Evolutionary conservation across 30 jellyfish, hydroid and myxozoan species (phyloP), one percentile per base, ranked within the genome.

Genomic region (Pseudorhiza aurosa): DNA sequence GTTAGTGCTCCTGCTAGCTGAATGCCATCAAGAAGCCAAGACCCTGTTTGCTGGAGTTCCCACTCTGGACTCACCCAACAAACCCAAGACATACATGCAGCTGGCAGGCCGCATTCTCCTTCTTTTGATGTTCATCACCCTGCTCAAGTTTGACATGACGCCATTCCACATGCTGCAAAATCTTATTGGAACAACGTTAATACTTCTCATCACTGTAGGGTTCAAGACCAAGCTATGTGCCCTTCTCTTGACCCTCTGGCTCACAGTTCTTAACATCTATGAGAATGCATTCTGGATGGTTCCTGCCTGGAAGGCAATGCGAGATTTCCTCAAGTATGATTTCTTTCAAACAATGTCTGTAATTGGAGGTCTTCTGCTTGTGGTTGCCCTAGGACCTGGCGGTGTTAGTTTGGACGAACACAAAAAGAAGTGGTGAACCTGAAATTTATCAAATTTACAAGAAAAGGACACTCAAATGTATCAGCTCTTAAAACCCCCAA

Each of bases 331-430:
- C 74, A 95, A 95, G 85, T 95, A 87, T 60, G 99, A 95, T 37
- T 95, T 95, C 91, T 95, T 95, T 88, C 99, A 95, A 85, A 95
- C 97, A 60, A 95, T 95, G 99, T 95, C 99, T 51, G 97, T 95
- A n/a, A 89, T 95, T 72, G 99, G 99, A 72, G 99, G 99, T 21
- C 74, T 95, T 21, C 90, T 95, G 53, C 71, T 95, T 71, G 95
- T 95, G 24, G 99, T 95, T 51, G 97, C 99, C 35, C 81, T 95
- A 49, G 99, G 99, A 26, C 99, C 99, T 25, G 99, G 99, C 49
- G 97, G 97, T 15, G 99, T 92, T 12, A 95, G 99, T 68, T 71
- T 95, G 25, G 99, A 95, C 81, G 99, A 95, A 69, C 96, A 80
- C 58, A 95, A 87, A 85, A 95, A 95, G 87, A 95, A 85, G 37